Conservation (phyloP, 2,113 vertebrate genomes). For the Brienomyrus brachyistius region DNA sequence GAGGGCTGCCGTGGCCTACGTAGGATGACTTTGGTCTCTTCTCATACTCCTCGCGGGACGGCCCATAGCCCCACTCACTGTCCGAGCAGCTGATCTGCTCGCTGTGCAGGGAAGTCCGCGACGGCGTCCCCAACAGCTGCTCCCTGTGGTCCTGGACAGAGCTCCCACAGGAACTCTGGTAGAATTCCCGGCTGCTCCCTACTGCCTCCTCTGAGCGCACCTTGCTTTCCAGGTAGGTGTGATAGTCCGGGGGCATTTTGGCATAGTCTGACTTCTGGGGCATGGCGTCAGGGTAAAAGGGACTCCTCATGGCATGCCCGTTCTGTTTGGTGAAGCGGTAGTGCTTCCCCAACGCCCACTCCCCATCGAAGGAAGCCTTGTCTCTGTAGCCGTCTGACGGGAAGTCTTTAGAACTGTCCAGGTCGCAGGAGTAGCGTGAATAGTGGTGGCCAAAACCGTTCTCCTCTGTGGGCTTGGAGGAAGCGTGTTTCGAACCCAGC, state of each 20-base stretch:
- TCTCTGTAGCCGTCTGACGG: slow-evolving; percentile 61
- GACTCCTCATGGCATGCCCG: slow-evolving; percentile 70
- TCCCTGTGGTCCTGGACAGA: slow-evolving; percentile 82
- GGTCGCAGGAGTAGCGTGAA: slow-evolving; percentile 86
- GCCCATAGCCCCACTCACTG: slow-evolving; percentile 73
- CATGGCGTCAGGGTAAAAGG: slow-evolving; percentile 79
- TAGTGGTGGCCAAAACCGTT: slow-evolving; percentile 85
- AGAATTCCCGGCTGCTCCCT: slow-evolving; percentile 57
- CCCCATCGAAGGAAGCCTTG: slow-evolving; percentile 64
- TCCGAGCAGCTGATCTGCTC: slow-evolving; percentile 81
- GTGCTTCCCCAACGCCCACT: slow-evolving; percentile 66
- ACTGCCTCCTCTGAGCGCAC: slow-evolving; percentile 65
- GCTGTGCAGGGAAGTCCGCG: slow-evolving; percentile 73
- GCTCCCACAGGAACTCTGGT: slow-evolving; percentile 48
- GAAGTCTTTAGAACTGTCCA: slow-evolving; percentile 74
- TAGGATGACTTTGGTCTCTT: slow-evolving; percentile 92
- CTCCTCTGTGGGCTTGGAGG: slow-evolving; percentile 65
- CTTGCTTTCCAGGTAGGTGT: slow-evolving; percentile 76
- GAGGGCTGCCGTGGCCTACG: slow-evolving; percentile 79
- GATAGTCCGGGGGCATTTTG: slow-evolving; percentile 78
- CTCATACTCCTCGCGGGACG: slow-evolving; percentile 75
- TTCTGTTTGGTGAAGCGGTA: slow-evolving; percentile 78
- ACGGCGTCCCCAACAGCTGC: slow-evolving; percentile 70
- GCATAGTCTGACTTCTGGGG: slow-evolving; percentile 74
- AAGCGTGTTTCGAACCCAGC: slow-evolving; percentile 58